These are phyloP conservation scores for Rhaphigaster nebulosa DNA, from an alignment of 2,888 invertebrate genomes.

Conservation along the genomic window DNA sequence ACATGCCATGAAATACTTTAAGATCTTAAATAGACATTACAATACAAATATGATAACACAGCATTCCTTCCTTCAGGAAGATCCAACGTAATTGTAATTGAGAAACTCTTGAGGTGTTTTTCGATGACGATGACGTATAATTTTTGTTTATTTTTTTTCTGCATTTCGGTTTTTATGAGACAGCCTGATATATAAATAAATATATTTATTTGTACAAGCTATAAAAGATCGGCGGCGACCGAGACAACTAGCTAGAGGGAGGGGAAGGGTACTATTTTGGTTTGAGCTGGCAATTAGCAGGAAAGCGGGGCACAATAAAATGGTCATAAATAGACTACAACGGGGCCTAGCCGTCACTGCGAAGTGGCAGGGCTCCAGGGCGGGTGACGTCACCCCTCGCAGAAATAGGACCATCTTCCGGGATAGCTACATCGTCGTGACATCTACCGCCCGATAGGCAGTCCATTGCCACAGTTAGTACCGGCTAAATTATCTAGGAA, in stretches of 20 bases:
- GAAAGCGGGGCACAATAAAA: neutral
- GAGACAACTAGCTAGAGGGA: neutral
- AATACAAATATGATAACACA: too few relatives aligned
- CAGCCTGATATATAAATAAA: neutral
- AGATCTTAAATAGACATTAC: too few relatives aligned
- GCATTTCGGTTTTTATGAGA: too few relatives aligned
- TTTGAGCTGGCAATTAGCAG: constrained; percentile 21
- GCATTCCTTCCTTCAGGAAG: too few relatives aligned
- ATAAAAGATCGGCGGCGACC: neutral
- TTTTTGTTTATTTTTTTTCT: neutral
- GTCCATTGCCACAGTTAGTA: neutral
- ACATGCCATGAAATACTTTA: too few relatives aligned
- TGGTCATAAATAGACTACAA: constrained; percentile 39
- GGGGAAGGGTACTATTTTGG: neutral
- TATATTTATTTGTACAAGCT: neutral
- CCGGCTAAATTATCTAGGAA: neutral
- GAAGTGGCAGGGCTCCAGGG: neutral
- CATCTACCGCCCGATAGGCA: neutral
- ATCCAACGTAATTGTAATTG: neutral
- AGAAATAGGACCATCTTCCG: constrained; percentile 33
- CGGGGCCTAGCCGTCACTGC: neutral
- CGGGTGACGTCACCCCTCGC: constrained; percentile 8
- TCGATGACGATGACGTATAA: too few relatives aligned
- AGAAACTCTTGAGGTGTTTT: too few relatives aligned
- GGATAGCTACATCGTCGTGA: neutral